Conservation (phyloP, 2,888 invertebrate genomes). For the Exocentrus adspersus region DNA sequence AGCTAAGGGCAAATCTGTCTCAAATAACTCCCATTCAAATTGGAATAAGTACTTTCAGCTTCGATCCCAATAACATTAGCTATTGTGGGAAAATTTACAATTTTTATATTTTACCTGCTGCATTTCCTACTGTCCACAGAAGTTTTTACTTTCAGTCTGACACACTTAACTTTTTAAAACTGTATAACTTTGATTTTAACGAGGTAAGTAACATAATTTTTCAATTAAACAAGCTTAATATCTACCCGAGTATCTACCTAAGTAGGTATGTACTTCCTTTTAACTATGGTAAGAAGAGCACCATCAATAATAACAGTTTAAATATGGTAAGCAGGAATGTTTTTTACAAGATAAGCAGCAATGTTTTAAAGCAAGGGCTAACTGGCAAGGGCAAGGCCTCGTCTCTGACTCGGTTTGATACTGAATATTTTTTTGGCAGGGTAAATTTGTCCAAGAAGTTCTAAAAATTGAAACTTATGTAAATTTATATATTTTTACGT, state of each 20-base stretch:
- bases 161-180: slow-evolving; percentile 71
- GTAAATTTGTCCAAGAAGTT: too few species aligned
- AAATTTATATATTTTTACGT: too few species aligned
- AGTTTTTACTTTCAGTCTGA: slow-evolving; percentile 72
- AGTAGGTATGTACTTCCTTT: too few species aligned
- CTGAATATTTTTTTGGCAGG: too few species aligned
- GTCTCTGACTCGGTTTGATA: too few species aligned
- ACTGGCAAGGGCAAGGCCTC: not conserved
- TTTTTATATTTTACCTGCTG: slow-evolving; percentile 75
- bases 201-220: slow-evolving; percentile 68
- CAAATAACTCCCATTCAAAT: slow-evolving; percentile 74
- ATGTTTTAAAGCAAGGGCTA: not conserved
- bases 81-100: slow-evolving; percentile 73
- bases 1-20: slow-evolving; percentile 63
- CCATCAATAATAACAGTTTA: too few species aligned
- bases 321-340: too few species aligned
- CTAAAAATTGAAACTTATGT: too few species aligned
- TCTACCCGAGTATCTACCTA: too few species aligned
- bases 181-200: slow-evolving; percentile 77
- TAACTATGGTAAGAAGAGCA: too few species aligned
- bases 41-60: slow-evolving; percentile 74
- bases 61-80: slow-evolving; percentile 67
- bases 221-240: not conserved
- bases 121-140: slow-evolving; percentile 71
- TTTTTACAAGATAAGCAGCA: not conserved